Conservation (phyloP, 2,797 vertebrate species). For the Girardinus metallicus region DNA sequence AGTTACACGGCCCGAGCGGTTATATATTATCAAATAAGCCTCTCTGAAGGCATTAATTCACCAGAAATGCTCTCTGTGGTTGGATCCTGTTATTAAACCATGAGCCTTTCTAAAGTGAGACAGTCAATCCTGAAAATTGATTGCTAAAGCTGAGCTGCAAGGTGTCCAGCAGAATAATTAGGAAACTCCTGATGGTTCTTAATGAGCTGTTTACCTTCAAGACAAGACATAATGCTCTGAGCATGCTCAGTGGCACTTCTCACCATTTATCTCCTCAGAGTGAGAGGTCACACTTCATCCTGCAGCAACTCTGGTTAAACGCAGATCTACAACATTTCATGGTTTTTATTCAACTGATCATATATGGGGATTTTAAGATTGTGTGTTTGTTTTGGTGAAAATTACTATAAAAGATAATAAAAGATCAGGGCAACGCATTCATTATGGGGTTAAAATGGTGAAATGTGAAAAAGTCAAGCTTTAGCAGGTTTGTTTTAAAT, state of each 20-base stretch:
- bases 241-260: conserved; percentile 16
- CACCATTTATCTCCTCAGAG: conserved; percentile 13
- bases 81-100: conserved; percentile 12
- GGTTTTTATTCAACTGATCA: neutral
- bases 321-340: neutral
- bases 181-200: conserved; percentile 7
- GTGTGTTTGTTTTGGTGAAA: neutral
- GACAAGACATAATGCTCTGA: conserved; percentile 5
- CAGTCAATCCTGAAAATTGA: conserved; percentile 9
- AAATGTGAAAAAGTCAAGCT: neutral
- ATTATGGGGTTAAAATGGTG: neutral
- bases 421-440: neutral
- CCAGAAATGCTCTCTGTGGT: conserved; percentile 1
- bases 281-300: conserved; percentile 2
- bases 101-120: conserved; percentile 15
- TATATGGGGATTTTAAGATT: neutral
- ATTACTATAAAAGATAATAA: neutral
- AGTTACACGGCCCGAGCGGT: conserved; percentile 19
- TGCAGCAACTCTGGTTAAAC: neutral
- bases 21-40: conserved; percentile 16
- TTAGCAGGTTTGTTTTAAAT: neutral
- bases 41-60: conserved; percentile 6
- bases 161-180: conserved; percentile 13
- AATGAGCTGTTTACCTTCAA: conserved; percentile 15
- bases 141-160: neutral